These are phyloP conservation scores for Nylanderia fulva DNA, from an alignment of 1,140 invertebrate genomes.

Conservation along the genomic window DNA sequence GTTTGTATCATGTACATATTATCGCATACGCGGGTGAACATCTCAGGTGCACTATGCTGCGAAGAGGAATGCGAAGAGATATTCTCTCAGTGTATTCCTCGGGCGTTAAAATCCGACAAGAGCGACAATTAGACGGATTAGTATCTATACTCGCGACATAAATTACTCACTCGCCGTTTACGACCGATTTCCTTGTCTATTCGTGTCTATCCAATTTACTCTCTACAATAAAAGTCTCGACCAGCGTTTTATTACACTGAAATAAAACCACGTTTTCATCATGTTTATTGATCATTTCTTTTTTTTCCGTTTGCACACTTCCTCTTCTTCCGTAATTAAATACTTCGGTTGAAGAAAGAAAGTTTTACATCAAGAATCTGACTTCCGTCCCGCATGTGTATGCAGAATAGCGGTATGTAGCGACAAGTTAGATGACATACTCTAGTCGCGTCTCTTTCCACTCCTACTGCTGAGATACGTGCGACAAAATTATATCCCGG, in stretches of 20 bases:
- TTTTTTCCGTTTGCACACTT: not conserved
- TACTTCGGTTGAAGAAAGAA: not conserved
- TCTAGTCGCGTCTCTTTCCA: not conserved
- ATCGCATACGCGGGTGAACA: not conserved
- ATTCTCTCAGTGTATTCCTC: not conserved
- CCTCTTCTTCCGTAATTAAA: not conserved
- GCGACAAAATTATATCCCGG: not conserved
- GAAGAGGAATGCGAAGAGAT: not conserved
- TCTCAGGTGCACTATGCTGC: too few relatives aligned
- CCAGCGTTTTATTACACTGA: not conserved
- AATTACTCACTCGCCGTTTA: conserved; percentile 30
- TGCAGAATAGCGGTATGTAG: not conserved
- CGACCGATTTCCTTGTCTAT: not conserved
- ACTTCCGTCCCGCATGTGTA: not conserved
- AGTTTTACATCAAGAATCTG: not conserved
- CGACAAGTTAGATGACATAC: not conserved
- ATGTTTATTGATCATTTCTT: not conserved
- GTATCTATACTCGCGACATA: not conserved
- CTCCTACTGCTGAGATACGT: not conserved
- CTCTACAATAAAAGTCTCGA: not conserved
- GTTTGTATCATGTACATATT: not conserved
- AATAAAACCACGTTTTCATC: conserved; percentile 8
- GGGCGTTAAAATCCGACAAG: not conserved
- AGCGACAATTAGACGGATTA: conserved; percentile 34
- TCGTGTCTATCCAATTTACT: conserved; percentile 7